Percentiles rank a stretch among this genome's conserved stretches.
Conservation (phyloP, 2,888 invertebrate genomes). For the Dynastes hyllus region DNA sequence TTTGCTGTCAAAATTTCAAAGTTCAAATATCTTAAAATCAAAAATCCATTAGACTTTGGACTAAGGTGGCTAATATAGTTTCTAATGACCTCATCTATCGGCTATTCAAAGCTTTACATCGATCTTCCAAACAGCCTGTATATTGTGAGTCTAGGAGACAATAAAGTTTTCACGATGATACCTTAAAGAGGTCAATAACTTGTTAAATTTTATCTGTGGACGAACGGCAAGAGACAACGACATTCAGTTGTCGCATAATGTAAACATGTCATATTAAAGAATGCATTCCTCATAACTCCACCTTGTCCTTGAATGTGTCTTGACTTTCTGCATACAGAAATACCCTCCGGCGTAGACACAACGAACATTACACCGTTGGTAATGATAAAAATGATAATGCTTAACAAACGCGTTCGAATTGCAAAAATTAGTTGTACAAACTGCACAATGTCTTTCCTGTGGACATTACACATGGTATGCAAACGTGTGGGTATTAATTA, state of each 20-base stretch:
- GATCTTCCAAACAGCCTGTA: too few relatives aligned
- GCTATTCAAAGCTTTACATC: too few relatives aligned
- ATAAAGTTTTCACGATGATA: conserved; percentile 26
- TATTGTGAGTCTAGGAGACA: too few relatives aligned
- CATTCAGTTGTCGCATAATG: conserved; percentile 49
- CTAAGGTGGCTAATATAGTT: too few relatives aligned
- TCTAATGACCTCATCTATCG: too few relatives aligned
- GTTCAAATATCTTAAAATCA: too few relatives aligned
- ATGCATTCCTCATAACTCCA: conserved; percentile 63
- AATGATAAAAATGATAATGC: conserved; percentile 34
- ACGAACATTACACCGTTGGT: conserved; percentile 9
- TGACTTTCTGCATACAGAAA: conserved; percentile 61
- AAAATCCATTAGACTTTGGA: too few relatives aligned
- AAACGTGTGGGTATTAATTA: conserved; percentile 34
- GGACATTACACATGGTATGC: conserved; percentile 23
- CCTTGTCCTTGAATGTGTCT: conserved; percentile 60
- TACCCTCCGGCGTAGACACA: conserved; percentile 32
- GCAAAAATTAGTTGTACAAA: not conserved
- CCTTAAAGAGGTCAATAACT: conserved; percentile 54
- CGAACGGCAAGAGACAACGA: conserved; percentile 36
- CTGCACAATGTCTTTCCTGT: conserved; percentile 10
- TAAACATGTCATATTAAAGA: conserved; percentile 61
- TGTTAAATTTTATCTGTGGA: conserved; percentile 49
- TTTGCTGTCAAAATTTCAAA: too few relatives aligned
- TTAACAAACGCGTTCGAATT: conserved; percentile 26